Percentiles rank a stretch among this genome's conserved stretches.
Evolutionary conservation across 2,888 invertebrate species (phyloP).

Genomic region (Phyllotreta striolata): DNA sequence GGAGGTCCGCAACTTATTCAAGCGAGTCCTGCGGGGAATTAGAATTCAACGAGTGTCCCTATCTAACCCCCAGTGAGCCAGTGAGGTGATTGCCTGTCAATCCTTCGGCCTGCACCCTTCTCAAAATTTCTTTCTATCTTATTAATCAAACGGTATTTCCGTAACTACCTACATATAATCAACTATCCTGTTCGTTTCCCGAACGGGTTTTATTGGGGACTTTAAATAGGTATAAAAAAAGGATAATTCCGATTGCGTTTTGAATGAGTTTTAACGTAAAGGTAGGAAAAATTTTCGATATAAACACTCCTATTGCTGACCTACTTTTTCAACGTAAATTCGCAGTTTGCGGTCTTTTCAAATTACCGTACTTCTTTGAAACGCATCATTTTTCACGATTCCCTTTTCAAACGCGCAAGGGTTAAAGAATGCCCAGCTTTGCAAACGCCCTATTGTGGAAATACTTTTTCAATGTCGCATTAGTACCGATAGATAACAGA

Average conservation of each 20-base stretch:
- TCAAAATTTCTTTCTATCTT: slow-evolving; percentile 55
- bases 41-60: slow-evolving; percentile 60
- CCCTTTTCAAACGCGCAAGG: slow-evolving; percentile 24
- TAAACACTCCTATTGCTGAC: too few species aligned
- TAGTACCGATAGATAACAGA: slow-evolving; percentile 21
- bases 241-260: too few species aligned
- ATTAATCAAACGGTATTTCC: slow-evolving; percentile 55
- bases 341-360: slow-evolving; percentile 23
- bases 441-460: slow-evolving; percentile 21
- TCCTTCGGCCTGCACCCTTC: slow-evolving; percentile 58
- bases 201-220: slow-evolving; percentile 34
- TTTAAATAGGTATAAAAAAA: background rate
- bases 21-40: slow-evolving; percentile 50
- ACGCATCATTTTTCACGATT: slow-evolving; percentile 31
- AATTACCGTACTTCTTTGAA: slow-evolving; percentile 28
- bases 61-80: slow-evolving; percentile 59
- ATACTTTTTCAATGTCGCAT: slow-evolving; percentile 32
- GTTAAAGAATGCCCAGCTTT: slow-evolving; percentile 24
- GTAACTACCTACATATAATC: slow-evolving; percentile 43
- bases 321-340: too few species aligned
- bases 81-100: slow-evolving; percentile 62
- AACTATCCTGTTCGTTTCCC: slow-evolving; percentile 41
- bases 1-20: slow-evolving; percentile 32
- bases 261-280: too few species aligned
- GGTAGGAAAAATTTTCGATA: too few species aligned